Percentiles rank a stretch among this genome's conserved stretches.
These are phyloP conservation scores for Pagetopsis macropterus DNA, from an alignment of 2,797 vertebrate genomes.

Conservation along the genomic window DNA sequence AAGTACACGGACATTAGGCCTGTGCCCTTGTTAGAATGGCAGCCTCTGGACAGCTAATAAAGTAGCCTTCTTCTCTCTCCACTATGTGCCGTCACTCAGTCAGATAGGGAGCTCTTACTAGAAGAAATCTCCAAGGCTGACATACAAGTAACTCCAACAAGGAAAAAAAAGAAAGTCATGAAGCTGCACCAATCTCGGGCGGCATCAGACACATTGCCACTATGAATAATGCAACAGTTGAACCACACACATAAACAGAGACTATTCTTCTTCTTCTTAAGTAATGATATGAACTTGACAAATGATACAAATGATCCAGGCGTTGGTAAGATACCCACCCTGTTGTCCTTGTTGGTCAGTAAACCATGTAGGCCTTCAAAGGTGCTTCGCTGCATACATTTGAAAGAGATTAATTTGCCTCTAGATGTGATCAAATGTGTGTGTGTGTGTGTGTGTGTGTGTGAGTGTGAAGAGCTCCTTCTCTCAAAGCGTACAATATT, in stretches of 20 bases:
- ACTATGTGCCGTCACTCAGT: constrained; percentile 54
- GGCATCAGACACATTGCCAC: constrained; percentile 10
- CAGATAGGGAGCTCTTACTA: constrained; percentile 46
- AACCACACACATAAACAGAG: constrained; percentile 7
- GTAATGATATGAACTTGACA: constrained; percentile 57
- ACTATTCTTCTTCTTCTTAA: constrained; percentile 35
- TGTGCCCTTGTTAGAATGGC: constrained; percentile 33
- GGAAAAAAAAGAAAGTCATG: constrained; percentile 10
- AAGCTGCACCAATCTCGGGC: constrained; percentile 42
- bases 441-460: neutral
- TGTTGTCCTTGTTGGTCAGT: constrained; percentile 67
- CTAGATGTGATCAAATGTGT: constrained; percentile 14
- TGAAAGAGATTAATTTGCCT: constrained; percentile 59
- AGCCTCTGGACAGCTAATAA: constrained; percentile 28
- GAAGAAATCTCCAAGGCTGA: constrained; percentile 48
- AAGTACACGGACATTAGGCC: neutral
- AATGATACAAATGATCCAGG: constrained; percentile 69
- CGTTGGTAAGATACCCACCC: constrained; percentile 31
- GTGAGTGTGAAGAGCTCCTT: neutral
- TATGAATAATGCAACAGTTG: constrained; percentile 29
- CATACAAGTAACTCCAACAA: constrained; percentile 23
- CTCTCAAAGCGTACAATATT: constrained; percentile 48
- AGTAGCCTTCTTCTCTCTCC: constrained; percentile 23
- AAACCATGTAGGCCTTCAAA: constrained; percentile 60
- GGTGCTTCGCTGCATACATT: constrained; percentile 36